Evolutionary conservation across 2,113 vertebrate species (phyloP).

Genomic region (Capreolus pygargus): DNA sequence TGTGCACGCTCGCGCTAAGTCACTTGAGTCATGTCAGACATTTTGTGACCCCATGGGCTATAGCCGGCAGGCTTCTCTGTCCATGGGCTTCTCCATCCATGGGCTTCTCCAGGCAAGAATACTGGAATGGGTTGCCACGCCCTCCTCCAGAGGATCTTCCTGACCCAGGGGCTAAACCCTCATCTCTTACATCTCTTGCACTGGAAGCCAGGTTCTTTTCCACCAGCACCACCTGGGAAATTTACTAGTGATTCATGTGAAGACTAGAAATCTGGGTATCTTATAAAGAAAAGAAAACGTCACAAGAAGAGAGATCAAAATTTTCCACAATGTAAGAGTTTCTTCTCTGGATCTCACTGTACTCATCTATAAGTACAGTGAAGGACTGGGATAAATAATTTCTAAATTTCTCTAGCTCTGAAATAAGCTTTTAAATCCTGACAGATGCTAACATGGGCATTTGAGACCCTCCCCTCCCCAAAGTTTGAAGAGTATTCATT

Average conservation of each 20-base stretch:
- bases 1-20: neutral
- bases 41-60: neutral
- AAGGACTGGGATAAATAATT: neutral
- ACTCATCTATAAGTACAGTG: neutral
- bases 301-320: neutral
- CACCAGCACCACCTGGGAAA: neutral
- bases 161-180: neutral
- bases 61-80: neutral
- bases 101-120: neutral
- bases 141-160: neutral
- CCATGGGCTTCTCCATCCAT: neutral
- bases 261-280: neutral
- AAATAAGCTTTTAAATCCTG: slow-evolving; percentile 12
- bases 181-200: neutral
- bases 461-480: neutral
- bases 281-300: neutral
- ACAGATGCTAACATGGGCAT: neutral
- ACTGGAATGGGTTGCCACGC: neutral
- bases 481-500: neutral
- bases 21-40: neutral
- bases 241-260: neutral
- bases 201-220: neutral
- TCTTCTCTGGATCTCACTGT: neutral
- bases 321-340: neutral
- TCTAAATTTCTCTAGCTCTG: neutral